These are phyloP conservation scores for Cosmia trapezina DNA, from an alignment of 2,888 invertebrate genomes.

Conservation along the genomic window DNA sequence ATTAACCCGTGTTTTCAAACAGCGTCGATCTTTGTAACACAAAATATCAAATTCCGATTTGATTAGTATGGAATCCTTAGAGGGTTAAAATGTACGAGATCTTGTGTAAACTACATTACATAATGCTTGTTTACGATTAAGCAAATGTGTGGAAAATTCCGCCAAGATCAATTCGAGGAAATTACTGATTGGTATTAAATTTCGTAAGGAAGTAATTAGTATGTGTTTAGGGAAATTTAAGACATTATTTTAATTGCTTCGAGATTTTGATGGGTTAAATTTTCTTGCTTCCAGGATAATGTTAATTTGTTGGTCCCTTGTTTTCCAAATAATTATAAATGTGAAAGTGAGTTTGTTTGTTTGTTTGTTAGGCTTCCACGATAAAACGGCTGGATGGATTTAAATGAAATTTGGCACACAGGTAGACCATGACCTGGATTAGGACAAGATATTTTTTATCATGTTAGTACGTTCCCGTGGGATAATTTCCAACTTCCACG, in stretches of 20 bases:
- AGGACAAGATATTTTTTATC: no score
- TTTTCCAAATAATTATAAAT: no score
- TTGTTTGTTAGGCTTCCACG: no score
- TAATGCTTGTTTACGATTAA: constrained; percentile 5
- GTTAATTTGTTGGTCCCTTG: neutral
- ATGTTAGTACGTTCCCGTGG: no score
- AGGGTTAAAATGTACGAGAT: neutral
- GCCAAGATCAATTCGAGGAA: neutral
- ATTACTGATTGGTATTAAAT: constrained; percentile 17
- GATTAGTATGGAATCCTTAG: constrained; percentile 7
- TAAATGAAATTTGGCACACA: no score
- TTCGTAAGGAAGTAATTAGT: neutral
- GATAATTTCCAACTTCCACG: no score
- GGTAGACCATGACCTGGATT: no score
- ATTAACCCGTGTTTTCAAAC: neutral
- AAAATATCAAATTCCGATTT: constrained; percentile 23
- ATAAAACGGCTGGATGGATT: no score
- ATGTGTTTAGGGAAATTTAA: neutral
- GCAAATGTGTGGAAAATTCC: constrained; percentile 20
- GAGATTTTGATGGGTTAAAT: neutral
- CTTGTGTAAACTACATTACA: neutral
- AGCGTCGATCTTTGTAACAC: neutral
- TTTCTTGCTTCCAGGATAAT: neutral
- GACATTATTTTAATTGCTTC: neutral
- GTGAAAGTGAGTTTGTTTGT: no score